Base-by-base conservation (phyloP, 2,113 vertebrate genomes). In the Hydropotes inermis region DNA sequence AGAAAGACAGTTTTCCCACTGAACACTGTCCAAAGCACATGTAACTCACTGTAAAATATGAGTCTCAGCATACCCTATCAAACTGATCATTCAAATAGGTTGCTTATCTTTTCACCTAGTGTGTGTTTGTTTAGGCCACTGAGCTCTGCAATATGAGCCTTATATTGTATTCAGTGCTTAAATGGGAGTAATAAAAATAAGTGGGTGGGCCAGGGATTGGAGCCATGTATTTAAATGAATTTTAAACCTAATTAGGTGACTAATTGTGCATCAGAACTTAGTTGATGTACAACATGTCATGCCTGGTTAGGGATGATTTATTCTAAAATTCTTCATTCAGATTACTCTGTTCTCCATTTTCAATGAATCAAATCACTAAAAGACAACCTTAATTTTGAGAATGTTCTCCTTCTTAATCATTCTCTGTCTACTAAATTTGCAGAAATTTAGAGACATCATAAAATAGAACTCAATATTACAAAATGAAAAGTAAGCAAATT, bases 171-270 rank as follows among this genome's bases (percentile, higher is more conserved):
- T 90, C 50, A n/a, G 45, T 87, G 33, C 79, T 55, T 91, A 97
- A 95, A 54, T 82, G 23, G 61, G 12, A 96, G 88, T 87, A 92
- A 94, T 96, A 88, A 92, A 97, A 97, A 86, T 94, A 93, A 91
- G 91, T 93, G 60, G 94, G 97, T 97, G 97, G 91, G 74, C 82
- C 81, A 90, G 58, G 47, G 11, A 85, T 67, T 85, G 87, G 87
- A 93, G 82, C 57, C 83, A 91, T 97, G 33, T 85, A 95, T 88
- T 97, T 95, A 95, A 96, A 97, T 97, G 57, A 97, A 87, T 97
- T 95, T 97, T 95, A 89, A 97, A 97, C 91, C 57, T 95, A 98
- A 98, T 98, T 98, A 97, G 87, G 87, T 98, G 90, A 96, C 97
- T 97, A 97, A 98, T 84, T 97, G 88, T 74, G 93, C 96, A 92